Evolutionary conservation across 2,888 invertebrate genomes (phyloP).

Genomic region (Galerucella nymphaeae): DNA sequence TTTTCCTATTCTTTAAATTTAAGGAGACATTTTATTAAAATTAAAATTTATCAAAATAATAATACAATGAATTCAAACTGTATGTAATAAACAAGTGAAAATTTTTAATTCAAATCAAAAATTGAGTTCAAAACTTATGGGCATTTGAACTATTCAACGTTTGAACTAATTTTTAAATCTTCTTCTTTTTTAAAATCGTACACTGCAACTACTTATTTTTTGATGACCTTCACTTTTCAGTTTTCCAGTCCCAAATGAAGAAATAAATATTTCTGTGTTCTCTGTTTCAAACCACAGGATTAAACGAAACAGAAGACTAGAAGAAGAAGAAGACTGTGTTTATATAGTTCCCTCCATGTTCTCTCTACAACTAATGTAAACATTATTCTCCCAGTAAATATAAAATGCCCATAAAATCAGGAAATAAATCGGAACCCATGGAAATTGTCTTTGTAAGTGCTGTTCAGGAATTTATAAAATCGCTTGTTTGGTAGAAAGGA

Average conservation of each 20-base stretch:
- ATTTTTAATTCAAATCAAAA: constrained; percentile 3
- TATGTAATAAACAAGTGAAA: background rate
- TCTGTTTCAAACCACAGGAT: too few relatives aligned
- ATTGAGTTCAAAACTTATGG: background rate
- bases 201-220: background rate
- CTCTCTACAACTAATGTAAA: too few relatives aligned
- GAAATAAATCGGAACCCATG: constrained; percentile 37
- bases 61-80: background rate
- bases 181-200: constrained; percentile 3
- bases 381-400: background rate
- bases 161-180: constrained; percentile 9
- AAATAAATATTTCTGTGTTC: too few relatives aligned
- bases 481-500: background rate
- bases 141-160: constrained; percentile 16
- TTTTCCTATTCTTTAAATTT: background rate
- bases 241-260: too few relatives aligned
- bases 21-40: background rate
- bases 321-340: too few relatives aligned
- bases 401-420: constrained; percentile 36
- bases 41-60: background rate
- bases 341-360: too few relatives aligned
- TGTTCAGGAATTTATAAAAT: background rate
- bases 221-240: too few relatives aligned
- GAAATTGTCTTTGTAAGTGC: constrained; percentile 55
- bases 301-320: too few relatives aligned